Conservation (phyloP, 1,140 invertebrate species). For the Dreissena rostriformis region DNA sequence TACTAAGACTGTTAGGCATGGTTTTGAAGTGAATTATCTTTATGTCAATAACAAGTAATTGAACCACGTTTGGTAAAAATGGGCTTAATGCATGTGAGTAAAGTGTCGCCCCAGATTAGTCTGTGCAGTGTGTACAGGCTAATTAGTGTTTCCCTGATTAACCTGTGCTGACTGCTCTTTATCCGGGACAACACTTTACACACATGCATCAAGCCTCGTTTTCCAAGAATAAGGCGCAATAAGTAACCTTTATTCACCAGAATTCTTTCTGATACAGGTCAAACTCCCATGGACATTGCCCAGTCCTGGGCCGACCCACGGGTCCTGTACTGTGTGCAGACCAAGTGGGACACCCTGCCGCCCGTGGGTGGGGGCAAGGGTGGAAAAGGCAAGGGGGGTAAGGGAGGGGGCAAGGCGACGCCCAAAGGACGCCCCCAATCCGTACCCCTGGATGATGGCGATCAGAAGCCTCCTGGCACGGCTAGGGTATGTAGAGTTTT, state of each 20-base stretch:
- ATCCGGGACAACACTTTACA: no score
- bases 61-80: no score
- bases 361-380: constrained; percentile 66
- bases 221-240: no score
- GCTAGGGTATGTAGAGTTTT: constrained; percentile 36
- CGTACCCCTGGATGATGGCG: constrained; percentile 36
- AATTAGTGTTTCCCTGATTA: no score
- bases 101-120: no score
- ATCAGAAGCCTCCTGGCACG: constrained; percentile 34
- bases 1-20: no score
- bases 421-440: constrained; percentile 68
- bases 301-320: constrained; percentile 78
- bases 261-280: constrained; percentile 66
- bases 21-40: no score
- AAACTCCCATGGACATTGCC: constrained; percentile 78
- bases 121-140: no score
- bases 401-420: constrained; percentile 53
- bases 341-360: constrained; percentile 78
- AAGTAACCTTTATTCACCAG: neutral
- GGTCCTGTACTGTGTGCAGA: constrained; percentile 76
- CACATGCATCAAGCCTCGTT: no score
- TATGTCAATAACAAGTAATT: no score
- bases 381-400: constrained; percentile 57
- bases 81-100: no score
- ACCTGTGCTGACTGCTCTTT: no score